These are phyloP conservation scores for Nephila pilipes DNA, from an alignment of 1,140 invertebrate genomes.

Conservation along the genomic window DNA sequence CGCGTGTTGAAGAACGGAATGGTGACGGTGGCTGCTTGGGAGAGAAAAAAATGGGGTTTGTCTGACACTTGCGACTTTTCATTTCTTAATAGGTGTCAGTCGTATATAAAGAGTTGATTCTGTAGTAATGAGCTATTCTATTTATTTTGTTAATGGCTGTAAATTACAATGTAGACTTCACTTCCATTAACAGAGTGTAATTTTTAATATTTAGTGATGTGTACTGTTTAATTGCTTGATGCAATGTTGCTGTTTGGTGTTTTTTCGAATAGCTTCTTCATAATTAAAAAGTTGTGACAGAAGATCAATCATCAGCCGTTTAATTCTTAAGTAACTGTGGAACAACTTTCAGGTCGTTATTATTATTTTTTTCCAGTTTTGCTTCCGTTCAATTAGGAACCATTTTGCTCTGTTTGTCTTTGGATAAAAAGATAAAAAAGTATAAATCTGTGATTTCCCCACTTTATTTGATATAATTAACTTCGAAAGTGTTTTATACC, in stretches of 20 bases:
- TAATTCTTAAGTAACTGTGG: too few species aligned
- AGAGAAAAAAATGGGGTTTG: background rate
- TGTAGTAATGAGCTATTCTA: background rate
- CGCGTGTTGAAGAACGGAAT: background rate
- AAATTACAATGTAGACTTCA: background rate
- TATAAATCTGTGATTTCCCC: too few species aligned
- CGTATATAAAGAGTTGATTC: background rate
- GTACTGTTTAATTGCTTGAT: background rate
- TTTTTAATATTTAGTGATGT: background rate
- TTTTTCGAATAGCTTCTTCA: background rate
- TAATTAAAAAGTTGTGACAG: background rate
- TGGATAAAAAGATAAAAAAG: too few species aligned
- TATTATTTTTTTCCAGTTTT: too few species aligned
- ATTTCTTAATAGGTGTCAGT: constrained; percentile 45
- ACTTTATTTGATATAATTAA: too few species aligned
- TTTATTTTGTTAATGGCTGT: constrained; percentile 2
- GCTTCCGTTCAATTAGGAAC: too few species aligned
- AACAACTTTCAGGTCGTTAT: too few species aligned
- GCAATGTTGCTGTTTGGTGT: background rate
- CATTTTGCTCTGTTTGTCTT: too few species aligned
- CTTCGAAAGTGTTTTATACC: too few species aligned
- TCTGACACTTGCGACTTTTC: constrained; percentile 19
- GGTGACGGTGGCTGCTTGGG: background rate
- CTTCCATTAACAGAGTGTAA: background rate
- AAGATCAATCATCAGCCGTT: background rate